Evolutionary conservation across 2,113 vertebrate genomes (phyloP), one percentile per base, ranked within the genome.

Genomic region (Phainopepla nitens): DNA sequence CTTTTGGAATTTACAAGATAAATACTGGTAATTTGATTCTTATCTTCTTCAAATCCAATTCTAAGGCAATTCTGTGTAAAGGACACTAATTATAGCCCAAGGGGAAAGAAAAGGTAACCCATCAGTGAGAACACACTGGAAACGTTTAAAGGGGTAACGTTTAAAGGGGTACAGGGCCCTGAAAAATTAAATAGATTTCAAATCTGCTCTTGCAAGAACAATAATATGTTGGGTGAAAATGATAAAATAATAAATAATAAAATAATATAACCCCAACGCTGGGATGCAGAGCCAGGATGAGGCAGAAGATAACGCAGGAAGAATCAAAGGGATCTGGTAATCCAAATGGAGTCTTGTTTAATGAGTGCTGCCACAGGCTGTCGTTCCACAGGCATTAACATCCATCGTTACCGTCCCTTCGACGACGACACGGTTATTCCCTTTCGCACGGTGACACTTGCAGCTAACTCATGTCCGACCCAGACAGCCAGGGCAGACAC

Each of bases 1-100:
- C 98, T 98, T 98, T 96, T 96, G 97, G 98, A 98, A 98, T 98
- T 98, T 98, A 98, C 98, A 98, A 98, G 98, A 98, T 98, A 98
- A 98, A 98, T 98, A 98, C 98, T 98, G 96, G 98, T 98, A 98
- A 98, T 98, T 98, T 98, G 98, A 98, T 98, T 98, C 98, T 98
- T 98, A 98, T 98, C 98, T 98, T 97, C 97, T 96, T 97, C 97
- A 98, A 98, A 98, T 98, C 98, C 98, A 98, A 98, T 98, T 98
- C 97, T 96, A 96, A 98, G 97, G 97, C 98, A 98, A 98, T 98
- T 98, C 97, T 96, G 94, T 96, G 97, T 97, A 98, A 98, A 98
- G 98, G 98, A 98, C 98, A 96, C 98, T 98, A 98, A 98, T 98
- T 98, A 98, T 70, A 97, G 98, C 98, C 98, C 89, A 81, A 91